Evolutionary conservation across 2,797 vertebrate species (phyloP), one percentile per base, ranked within the genome.

Genomic region (Kryptopterus vitreolus): DNA sequence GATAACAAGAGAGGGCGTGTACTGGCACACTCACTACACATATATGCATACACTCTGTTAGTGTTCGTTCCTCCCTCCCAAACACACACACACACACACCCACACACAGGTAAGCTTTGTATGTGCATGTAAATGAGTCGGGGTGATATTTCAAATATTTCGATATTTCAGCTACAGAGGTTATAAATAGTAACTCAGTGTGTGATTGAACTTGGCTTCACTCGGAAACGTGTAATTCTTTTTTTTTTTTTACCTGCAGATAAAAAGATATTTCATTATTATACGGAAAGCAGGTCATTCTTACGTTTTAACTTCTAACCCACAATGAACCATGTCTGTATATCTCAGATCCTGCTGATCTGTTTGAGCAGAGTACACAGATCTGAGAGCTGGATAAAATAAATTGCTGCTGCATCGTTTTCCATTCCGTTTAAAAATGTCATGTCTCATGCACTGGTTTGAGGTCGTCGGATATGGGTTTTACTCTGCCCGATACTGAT

Each of bases 161-260:
- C 73, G 83, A 86, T 82, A 87, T 81, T 84, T 88, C 81, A 85
- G 79, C 85, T 71, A 83, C 83, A 74, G 82, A 74, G 82, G 85
- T 86, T 89, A 88, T 87, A 88, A 87, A 89, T 89, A 88, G 85
- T 83, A 24, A 18, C 53, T 15, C 77, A 79, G 72, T 53, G 74
- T 85, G 84, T 63, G 74, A 61, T 80, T 57, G 85, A 87, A 82
- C 74, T 77, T 31, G 15, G 58, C 62, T 4, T 69, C 52, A 10
- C 71, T 87, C 84, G 87, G 86, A 87, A 87, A 89, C 84, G 22
- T 43, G 11, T 66, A n/a, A 10, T 10, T 20, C n/a, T n/a, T n/a
- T n/a, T n/a, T 43, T 43, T 43, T 7, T 66, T 66, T 66, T 2
- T 0, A 52, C 20, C 16, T 70, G 9, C 15, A 70, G 16, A 69